These are phyloP conservation scores for Andrena marginata DNA, from an alignment of 2,888 invertebrate genomes.

Conservation along the genomic window DNA sequence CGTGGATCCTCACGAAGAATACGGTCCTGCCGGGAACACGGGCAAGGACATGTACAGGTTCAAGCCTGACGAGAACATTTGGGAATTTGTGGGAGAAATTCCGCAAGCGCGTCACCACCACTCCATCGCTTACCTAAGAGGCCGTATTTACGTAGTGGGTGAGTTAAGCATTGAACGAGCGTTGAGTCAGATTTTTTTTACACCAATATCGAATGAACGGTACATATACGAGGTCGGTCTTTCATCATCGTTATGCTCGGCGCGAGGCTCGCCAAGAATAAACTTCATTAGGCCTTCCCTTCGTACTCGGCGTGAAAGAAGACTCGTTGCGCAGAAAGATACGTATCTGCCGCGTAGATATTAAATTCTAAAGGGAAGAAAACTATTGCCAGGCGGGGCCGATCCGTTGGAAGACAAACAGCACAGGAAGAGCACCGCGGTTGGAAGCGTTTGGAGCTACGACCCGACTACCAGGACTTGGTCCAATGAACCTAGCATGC, in stretches of 20 bases:
- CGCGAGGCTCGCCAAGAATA: not conserved
- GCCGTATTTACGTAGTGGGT: constrained; percentile 90
- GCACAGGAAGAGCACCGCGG: constrained; percentile 87
- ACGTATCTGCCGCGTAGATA: not conserved
- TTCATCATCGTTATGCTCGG: not conserved
- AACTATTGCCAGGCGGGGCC: constrained; percentile 86
- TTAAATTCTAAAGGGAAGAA: not conserved
- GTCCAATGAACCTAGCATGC: constrained; percentile 88
- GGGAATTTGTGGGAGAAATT: constrained; percentile 89
- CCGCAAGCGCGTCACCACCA: constrained; percentile 91
- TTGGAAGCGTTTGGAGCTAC: constrained; percentile 90
- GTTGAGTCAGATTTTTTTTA: not conserved
- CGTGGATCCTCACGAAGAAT: constrained; percentile 88
- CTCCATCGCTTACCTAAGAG: constrained; percentile 88
- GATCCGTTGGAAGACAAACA: constrained; percentile 88
- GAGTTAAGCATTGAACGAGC: constrained; percentile 29
- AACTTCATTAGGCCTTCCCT: not conserved
- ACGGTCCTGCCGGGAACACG: constrained; percentile 87
- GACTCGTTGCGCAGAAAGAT: not conserved
- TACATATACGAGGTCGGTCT: not conserved
- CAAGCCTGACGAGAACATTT: constrained; percentile 87
- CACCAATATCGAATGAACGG: not conserved
- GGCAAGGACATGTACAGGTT: constrained; percentile 89
- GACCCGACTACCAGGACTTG: constrained; percentile 89
- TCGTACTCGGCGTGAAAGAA: not conserved